Percentiles rank a stretch among this genome's conserved stretches.
Conservation (phyloP, 1,140 invertebrate species). For the Penaeus chinensis region DNA sequence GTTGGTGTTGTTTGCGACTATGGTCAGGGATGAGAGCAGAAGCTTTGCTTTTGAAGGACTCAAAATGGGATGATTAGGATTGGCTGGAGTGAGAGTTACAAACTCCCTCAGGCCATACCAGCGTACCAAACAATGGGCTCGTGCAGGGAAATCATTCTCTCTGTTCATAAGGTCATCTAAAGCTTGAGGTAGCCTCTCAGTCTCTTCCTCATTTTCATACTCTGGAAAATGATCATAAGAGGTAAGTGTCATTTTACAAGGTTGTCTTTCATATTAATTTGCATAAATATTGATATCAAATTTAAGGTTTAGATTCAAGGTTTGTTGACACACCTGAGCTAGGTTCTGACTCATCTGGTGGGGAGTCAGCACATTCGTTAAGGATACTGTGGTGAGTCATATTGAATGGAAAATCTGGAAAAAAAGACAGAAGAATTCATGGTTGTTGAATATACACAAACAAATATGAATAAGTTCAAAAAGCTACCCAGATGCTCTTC, state of each 20-base stretch:
- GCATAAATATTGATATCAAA: too few species aligned
- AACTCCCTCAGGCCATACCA: conserved; percentile 63
- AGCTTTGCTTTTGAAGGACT: conserved; percentile 59
- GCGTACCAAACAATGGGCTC: conserved; percentile 47
- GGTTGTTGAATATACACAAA: neutral
- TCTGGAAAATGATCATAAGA: neutral
- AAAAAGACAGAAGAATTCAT: neutral
- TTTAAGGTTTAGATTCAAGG: neutral
- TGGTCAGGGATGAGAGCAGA: conserved; percentile 58
- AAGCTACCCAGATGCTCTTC: neutral
- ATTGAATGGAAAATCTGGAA: conserved; percentile 51
- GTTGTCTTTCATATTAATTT: too few species aligned
- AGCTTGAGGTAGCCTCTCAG: conserved; percentile 41
- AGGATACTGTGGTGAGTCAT: conserved; percentile 41
- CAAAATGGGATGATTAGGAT: conserved; percentile 48
- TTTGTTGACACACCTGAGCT: conserved; percentile 33
- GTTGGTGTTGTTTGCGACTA: conserved; percentile 63
- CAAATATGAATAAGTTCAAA: too few species aligned
- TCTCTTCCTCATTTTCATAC: conserved; percentile 44
- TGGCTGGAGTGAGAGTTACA: conserved; percentile 53
- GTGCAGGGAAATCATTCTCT: conserved; percentile 54
- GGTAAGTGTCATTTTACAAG: neutral
- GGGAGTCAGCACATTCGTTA: conserved; percentile 44
- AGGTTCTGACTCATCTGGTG: conserved; percentile 48
- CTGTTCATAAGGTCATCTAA: conserved; percentile 50